Conservation (phyloP, 2,113 vertebrate species). For the Tupaia chinensis region DNA sequence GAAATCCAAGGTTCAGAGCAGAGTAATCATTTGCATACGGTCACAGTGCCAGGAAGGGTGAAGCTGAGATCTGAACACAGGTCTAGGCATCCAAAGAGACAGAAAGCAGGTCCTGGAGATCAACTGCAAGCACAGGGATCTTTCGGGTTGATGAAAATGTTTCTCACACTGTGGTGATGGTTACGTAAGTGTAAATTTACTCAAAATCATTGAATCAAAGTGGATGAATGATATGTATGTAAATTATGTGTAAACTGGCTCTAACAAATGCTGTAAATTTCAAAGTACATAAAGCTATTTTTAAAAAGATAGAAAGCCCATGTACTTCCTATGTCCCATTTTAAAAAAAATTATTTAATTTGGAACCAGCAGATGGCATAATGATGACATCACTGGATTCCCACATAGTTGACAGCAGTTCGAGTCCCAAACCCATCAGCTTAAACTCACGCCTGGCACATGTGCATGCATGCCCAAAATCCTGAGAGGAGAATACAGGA, state of each 20-base stretch:
- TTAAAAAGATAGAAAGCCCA: neutral
- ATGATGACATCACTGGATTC: too few relatives aligned
- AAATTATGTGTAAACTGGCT: neutral
- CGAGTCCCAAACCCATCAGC: too few relatives aligned
- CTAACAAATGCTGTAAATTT: neutral
- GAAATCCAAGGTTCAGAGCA: neutral
- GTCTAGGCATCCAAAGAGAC: neutral
- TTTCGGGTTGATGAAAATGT: neutral
- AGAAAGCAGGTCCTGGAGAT: neutral
- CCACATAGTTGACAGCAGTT: too few relatives aligned
- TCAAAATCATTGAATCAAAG: neutral
- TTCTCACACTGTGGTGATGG: neutral
- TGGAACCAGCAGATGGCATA: too few relatives aligned
- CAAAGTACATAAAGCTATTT: neutral
- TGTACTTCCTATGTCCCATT: neutral
- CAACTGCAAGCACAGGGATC: neutral
- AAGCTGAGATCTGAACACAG: neutral
- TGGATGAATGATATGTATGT: neutral
- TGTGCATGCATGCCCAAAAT: too few relatives aligned
- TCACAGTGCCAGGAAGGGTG: neutral
- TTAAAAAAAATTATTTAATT: too few relatives aligned
- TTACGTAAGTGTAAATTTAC: neutral
- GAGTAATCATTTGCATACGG: too few relatives aligned
- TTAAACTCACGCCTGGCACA: too few relatives aligned
- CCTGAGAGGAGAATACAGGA: too few relatives aligned